These are phyloP conservation scores for Blomia tropicalis DNA, from an alignment of 2,888 invertebrate genomes.

Conservation along the genomic window DNA sequence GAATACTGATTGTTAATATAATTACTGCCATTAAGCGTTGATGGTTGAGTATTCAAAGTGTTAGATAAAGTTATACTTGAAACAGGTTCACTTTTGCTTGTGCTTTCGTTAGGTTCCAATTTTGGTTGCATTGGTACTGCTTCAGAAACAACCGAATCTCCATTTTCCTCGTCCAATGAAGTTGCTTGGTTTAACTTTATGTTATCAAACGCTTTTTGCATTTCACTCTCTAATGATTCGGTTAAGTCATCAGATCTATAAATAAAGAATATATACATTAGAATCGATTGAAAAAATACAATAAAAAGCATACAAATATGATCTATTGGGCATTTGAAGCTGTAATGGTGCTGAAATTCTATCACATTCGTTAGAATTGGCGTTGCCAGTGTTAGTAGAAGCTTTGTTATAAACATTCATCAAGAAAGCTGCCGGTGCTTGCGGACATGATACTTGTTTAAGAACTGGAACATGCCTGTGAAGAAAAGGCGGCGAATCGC, in stretches of 20 bases:
- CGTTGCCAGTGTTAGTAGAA: background rate
- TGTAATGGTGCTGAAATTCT: background rate
- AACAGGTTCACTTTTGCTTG: background rate
- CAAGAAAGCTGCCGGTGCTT: constrained; percentile 26
- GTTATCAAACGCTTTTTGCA: constrained; percentile 22
- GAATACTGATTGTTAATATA: background rate
- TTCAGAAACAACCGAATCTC: no score
- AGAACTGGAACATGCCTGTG: constrained; percentile 23
- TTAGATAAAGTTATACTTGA: background rate
- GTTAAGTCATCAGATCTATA: constrained; percentile 2
- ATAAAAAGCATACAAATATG: constrained; percentile 21
- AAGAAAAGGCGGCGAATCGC: constrained; percentile 17
- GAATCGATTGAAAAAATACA: background rate
- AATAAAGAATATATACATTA: no score
- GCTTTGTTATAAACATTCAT: constrained; percentile 4
- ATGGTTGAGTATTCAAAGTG: background rate
- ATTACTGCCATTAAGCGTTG: no score
- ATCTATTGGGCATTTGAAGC: constrained; percentile 22
- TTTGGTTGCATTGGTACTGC: background rate
- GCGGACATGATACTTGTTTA: constrained; percentile 29
- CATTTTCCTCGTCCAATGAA: background rate
- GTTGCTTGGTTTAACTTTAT: constrained; percentile 7
- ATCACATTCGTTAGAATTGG: constrained; percentile 10
- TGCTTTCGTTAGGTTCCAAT: background rate
- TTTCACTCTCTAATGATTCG: constrained; percentile 23